Evolutionary conservation across 53 echinoderm and acorn worm species (phyloP), one percentile per base, ranked within the genome.

Genomic region (Pentamera pediparva): DNA sequence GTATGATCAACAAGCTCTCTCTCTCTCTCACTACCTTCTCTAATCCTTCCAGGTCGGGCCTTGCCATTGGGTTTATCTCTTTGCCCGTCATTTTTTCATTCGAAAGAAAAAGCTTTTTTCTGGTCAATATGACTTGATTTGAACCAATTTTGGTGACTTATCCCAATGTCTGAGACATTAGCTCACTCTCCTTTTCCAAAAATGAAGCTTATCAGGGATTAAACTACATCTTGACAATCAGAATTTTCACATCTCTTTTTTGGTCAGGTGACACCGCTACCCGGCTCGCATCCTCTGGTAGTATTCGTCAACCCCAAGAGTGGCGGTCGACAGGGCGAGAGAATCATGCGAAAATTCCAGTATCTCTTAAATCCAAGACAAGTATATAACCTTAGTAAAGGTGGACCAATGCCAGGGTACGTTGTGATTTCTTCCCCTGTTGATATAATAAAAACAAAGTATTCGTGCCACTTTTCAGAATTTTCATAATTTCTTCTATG

Each of bases 381-480:
- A 82, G 96, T 95, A 19, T 95, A 90, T 61, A 83, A 95, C 63
- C 96, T 95, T 32, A 74, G 79, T 56, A 95, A 95, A 88, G 96
- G 90, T 11, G 96, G 96, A 43, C 96, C 96, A 20, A 95, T 91
- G 90, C 90, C 96, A 54, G 96, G 96, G 96, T 95, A 84, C 82
- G 87, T 32, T 21, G 37, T 24, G n/a, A 6, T 30, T 12, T 32
- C 11, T 3, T 61, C n/a, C 3, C 4, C n/a, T 11, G 15, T 60
- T 28, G 30, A 18, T 60, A 2, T 10, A 45, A 13, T 45, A 45
- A n/a, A 45, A 45, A 45, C 47, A 45, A n/a, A 45, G 47, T 17
- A 45, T 13, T n/a, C 47, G 13, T 45, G 4, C n/a, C n/a, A 3
- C 47, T 45, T 13, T 45, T 45, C 3, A 0, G 12, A 45, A 17